These are phyloP conservation scores for Micronisus gabar DNA, from an alignment of 2,113 vertebrate species.

Conservation along the genomic window DNA sequence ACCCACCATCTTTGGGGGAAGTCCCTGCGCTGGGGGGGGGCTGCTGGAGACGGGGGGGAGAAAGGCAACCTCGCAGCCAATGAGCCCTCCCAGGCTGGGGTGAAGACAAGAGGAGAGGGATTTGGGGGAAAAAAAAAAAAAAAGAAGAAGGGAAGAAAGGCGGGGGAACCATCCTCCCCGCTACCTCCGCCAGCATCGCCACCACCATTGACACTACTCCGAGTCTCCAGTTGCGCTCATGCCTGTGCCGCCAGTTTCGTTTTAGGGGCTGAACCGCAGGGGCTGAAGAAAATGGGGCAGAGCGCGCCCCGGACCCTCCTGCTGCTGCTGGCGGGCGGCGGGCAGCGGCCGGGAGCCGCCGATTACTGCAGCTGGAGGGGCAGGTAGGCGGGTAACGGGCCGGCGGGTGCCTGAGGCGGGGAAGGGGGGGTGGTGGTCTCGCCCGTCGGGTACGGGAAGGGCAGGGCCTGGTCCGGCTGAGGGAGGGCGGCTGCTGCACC, in stretches of 20 bases:
- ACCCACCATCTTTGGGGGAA: slow-evolving; percentile 84
- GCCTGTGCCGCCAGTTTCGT: slow-evolving; percentile 78
- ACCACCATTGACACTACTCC: slow-evolving; percentile 34
- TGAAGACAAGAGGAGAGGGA: slow-evolving; percentile 54
- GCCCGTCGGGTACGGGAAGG: fast-evolving
- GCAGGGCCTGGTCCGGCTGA: fast-evolving
- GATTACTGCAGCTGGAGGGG: too few relatives aligned
- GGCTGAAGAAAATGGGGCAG: slow-evolving; percentile 89
- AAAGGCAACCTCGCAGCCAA: slow-evolving; percentile 57
- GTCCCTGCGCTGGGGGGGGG: slow-evolving; percentile 42
- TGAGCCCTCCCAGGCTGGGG: slow-evolving; percentile 69
- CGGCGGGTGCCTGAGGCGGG: background rate
- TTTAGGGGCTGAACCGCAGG: slow-evolving; percentile 80
- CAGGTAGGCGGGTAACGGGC: too few relatives aligned
- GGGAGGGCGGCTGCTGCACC: background rate
- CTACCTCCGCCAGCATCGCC: slow-evolving; percentile 28
- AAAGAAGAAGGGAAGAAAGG: background rate
- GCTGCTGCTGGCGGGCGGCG: too few relatives aligned
- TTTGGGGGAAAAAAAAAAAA: background rate
- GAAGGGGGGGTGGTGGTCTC: too few relatives aligned
- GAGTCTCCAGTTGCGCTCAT: slow-evolving; percentile 79
- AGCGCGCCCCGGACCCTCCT: slow-evolving; percentile 66
- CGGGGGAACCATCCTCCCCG: background rate
- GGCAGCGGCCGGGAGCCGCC: background rate
- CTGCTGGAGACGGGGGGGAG: slow-evolving; percentile 28